Conservation (phyloP, 2,888 invertebrate species). For the Cataglyphis albicans region DNA sequence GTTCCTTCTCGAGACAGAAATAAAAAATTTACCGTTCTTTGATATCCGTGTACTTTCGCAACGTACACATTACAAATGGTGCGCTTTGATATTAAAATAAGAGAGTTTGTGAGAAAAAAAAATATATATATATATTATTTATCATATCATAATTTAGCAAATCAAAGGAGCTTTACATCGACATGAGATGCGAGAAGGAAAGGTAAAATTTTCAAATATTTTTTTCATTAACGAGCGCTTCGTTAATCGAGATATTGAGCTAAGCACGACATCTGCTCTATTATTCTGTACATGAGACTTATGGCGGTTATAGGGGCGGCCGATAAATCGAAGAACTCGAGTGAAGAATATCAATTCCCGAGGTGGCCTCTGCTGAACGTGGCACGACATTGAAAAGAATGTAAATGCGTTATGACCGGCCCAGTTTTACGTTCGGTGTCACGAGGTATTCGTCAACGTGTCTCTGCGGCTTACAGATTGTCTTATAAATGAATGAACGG, state of each 20-base stretch:
- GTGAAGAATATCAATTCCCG: constrained; percentile 76
- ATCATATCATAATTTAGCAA: not conserved
- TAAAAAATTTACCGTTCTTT: not conserved
- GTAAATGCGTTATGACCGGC: constrained; percentile 82
- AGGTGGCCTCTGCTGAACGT: constrained; percentile 81
- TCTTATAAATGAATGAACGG: constrained; percentile 68
- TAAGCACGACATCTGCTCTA: constrained; percentile 49
- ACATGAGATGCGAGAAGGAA: not conserved
- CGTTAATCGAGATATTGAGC: constrained; percentile 56
- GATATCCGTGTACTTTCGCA: not conserved
- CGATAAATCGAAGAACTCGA: constrained; percentile 82
- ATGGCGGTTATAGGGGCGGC: constrained; percentile 71
- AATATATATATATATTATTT: no score
- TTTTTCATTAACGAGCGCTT: not conserved
- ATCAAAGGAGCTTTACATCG: not conserved
- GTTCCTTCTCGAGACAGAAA: not conserved
- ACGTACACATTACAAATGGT: not conserved
- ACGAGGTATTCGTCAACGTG: constrained; percentile 62
- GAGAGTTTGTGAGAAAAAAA: not conserved
- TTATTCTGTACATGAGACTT: constrained; percentile 69
- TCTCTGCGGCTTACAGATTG: constrained; percentile 75
- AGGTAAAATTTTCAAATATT: not conserved
- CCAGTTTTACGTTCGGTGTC: constrained; percentile 76
- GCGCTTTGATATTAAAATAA: not conserved
- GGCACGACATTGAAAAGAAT: constrained; percentile 85